A percentile compares a stretch with the other conserved stretches of the same genome.
Evolutionary conservation across 2,113 vertebrate species (phyloP).

Genomic region (Anser brachyrhynchus): DNA sequence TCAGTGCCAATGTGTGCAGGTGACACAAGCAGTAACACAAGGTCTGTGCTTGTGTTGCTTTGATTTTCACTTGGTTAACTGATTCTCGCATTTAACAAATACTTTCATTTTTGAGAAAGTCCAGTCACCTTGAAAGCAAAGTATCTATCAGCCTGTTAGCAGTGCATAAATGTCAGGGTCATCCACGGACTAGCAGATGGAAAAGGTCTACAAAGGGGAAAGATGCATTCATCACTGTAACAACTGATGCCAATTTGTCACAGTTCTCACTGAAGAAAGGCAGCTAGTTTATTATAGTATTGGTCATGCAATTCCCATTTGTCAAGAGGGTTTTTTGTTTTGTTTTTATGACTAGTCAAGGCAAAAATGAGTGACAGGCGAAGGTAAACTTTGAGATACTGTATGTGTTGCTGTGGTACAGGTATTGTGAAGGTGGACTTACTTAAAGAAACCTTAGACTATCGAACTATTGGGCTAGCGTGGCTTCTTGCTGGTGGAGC

Average conservation of each 20-base stretch:
- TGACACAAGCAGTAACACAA: neutral
- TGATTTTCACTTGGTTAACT: neutral
- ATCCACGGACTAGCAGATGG: neutral
- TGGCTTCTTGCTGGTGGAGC: neutral
- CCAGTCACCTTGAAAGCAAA: neutral
- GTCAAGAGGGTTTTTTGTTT: neutral
- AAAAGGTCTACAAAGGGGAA: neutral
- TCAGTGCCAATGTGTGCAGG: rapidly evolving
- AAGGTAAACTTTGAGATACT: neutral
- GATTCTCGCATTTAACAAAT: neutral
- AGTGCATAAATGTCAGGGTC: neutral
- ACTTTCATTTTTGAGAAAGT: neutral
- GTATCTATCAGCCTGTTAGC: neutral
- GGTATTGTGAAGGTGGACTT: neutral
- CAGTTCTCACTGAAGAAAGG: neutral
- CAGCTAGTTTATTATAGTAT: neutral
- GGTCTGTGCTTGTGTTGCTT: neutral
- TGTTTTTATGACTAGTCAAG: neutral
- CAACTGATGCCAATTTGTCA: neutral
- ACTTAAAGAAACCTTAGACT: neutral
- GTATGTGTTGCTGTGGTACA: rapidly evolving
- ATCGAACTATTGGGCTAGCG: neutral
- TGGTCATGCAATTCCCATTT: neutral
- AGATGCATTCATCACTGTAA: neutral
- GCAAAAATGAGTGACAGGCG: neutral